Evolutionary conservation across 1,140 invertebrate genomes (phyloP).

Genomic region (Lordiphosa collinella): DNA sequence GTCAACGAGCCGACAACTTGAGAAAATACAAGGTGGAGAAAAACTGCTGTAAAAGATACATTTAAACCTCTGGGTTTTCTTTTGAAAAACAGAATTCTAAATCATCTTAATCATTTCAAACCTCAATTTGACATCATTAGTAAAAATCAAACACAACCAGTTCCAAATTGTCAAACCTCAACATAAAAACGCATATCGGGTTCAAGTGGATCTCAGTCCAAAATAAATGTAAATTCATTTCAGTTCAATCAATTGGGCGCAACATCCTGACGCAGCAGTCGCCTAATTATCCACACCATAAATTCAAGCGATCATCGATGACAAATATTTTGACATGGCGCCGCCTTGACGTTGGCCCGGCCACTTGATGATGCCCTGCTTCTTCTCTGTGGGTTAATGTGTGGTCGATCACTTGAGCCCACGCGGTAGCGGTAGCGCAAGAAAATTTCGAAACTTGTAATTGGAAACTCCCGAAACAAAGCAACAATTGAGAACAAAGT

Average conservation of each 20-base stretch:
- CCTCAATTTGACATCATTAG: constrained; percentile 22
- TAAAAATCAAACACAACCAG: constrained; percentile 1
- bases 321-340: constrained; percentile 76
- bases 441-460: constrained; percentile 4
- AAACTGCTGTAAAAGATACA: too few relatives aligned
- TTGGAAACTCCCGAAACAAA: constrained; percentile 22
- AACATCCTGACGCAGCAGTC: constrained; percentile 56
- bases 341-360: constrained; percentile 24
- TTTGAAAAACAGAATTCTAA: too few relatives aligned
- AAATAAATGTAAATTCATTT: constrained; percentile 28
- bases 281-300: constrained; percentile 61
- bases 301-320: constrained; percentile 65
- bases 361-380: too few relatives aligned
- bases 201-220: constrained; percentile 44
- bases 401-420: constrained; percentile 65
- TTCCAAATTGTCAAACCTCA: constrained; percentile 5
- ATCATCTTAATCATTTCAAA: too few relatives aligned
- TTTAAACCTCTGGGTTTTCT: too few relatives aligned
- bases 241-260: constrained; percentile 55
- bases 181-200: constrained; percentile 2
- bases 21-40: constrained; percentile 23
- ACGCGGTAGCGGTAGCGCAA: constrained; percentile 38
- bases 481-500: constrained; percentile 10
- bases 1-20: constrained; percentile 37
- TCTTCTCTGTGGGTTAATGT: constrained; percentile 40